These are phyloP conservation scores for Chlamydotis undulata DNA, from an alignment of 2,113 vertebrate species.

Conservation along the genomic window DNA sequence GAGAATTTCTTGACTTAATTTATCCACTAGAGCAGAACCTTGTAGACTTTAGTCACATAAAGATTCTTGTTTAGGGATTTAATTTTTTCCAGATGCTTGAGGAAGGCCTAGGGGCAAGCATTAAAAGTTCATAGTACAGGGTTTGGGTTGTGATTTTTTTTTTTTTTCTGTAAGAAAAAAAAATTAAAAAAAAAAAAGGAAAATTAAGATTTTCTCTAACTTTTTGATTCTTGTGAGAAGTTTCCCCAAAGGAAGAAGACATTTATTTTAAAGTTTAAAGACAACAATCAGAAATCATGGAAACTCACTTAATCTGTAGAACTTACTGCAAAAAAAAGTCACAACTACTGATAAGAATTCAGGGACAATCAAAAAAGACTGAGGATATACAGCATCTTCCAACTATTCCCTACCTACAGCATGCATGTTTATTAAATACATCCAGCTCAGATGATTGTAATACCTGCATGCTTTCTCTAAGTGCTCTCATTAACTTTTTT, in stretches of 20 bases:
- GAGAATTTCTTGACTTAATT: conserved; percentile 42
- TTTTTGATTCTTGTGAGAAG: background rate
- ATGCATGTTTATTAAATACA: too few relatives aligned
- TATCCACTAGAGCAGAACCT: conserved; percentile 50
- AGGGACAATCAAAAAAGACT: background rate
- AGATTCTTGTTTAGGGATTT: conserved; percentile 46
- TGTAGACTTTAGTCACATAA: conserved; percentile 14
- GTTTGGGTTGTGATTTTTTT: background rate
- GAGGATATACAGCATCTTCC: background rate
- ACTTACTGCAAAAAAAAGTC: background rate
- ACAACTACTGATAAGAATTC: background rate
- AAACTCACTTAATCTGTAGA: background rate
- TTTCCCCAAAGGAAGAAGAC: background rate
- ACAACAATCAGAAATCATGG: background rate
- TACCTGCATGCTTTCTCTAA: too few relatives aligned
- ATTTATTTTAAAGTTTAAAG: background rate
- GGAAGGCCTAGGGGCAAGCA: conserved; percentile 28
- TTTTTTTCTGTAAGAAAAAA: background rate
- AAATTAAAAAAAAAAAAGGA: background rate
- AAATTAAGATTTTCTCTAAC: background rate
- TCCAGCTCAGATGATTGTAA: too few relatives aligned
- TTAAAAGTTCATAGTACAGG: background rate
- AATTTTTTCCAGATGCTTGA: conserved; percentile 43
- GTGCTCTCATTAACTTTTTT: too few relatives aligned
- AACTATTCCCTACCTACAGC: background rate